A percentile compares a stretch with the other conserved stretches of the same genome.
phyloP scores from a whole-genome alignment of 2,113 vertebrate genomes.

The Onychorhynchus coronatus region DNA sequence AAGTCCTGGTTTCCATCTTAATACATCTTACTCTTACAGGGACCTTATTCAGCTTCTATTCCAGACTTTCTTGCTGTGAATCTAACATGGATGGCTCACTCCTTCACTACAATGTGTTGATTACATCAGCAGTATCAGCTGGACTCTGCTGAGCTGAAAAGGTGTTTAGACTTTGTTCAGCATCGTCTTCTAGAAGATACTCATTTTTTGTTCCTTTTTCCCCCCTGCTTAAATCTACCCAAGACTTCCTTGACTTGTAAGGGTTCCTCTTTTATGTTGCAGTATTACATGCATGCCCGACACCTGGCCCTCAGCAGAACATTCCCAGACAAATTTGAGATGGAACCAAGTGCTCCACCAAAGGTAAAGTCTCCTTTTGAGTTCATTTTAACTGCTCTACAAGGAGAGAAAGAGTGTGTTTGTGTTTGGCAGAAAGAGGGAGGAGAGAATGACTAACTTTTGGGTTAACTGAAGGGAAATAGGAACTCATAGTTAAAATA shows the following conservation, averaged over 20 bases:
- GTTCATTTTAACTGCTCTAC: background rate
- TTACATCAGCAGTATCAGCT: background rate
- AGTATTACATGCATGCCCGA: slow-evolving; percentile 92
- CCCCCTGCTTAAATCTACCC: background rate
- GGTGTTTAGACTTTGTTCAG: background rate
- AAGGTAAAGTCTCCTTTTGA: slow-evolving; percentile 72
- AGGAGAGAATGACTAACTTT: background rate
- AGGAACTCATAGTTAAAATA: background rate
- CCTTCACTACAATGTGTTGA: background rate
- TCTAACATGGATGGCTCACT: background rate
- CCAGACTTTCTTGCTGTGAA: background rate
- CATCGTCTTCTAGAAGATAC: background rate
- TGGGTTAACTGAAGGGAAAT: background rate
- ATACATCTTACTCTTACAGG: background rate
- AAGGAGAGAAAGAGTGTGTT: background rate
- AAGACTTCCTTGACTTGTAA: background rate
- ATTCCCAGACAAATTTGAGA: slow-evolving; percentile 91
- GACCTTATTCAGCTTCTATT: background rate
- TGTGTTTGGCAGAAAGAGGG: background rate
- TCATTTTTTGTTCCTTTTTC: background rate
- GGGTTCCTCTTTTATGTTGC: slow-evolving; percentile 2
- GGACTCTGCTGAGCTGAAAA: background rate
- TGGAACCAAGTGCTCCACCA: slow-evolving; percentile 79
- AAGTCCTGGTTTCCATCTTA: background rate
- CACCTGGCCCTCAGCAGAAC: slow-evolving; percentile 87